A percentile compares a stretch with the other conserved stretches of the same genome.
Conservation (phyloP, 2,797 vertebrate species). For the Macroramphosus scolopax region DNA sequence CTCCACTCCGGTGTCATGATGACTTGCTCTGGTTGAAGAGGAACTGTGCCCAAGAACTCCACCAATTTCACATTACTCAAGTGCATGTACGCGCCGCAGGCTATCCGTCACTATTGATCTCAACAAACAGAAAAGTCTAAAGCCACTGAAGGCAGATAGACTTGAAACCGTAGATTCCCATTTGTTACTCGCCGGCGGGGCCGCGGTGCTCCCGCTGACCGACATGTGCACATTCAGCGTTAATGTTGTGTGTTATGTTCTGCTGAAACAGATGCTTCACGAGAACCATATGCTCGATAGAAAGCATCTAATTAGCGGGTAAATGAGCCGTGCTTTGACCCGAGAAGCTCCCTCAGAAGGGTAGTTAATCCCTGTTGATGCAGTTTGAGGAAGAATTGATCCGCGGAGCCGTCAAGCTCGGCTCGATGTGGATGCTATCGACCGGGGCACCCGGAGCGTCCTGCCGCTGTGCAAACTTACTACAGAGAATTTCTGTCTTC, state of each 20-base stretch:
- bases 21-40: constrained; percentile 39
- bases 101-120: constrained; percentile 32
- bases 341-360: constrained; percentile 51
- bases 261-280: constrained; percentile 56
- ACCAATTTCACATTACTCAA: constrained; percentile 39
- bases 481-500: constrained; percentile 9
- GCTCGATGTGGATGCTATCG: constrained; percentile 59
- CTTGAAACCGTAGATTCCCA: constrained; percentile 31
- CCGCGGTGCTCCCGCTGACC: constrained; percentile 32
- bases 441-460: constrained; percentile 45
- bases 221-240: constrained; percentile 41
- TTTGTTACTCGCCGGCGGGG: constrained; percentile 32
- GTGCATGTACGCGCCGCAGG: constrained; percentile 25
- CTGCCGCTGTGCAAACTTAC: constrained; percentile 36
- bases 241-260: constrained; percentile 40
- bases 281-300: constrained; percentile 61
- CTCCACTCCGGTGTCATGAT: constrained; percentile 6
- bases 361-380: constrained; percentile 71
- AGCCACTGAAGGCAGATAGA: constrained; percentile 18
- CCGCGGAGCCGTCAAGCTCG: constrained; percentile 52
- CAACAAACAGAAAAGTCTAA: constrained; percentile 23
- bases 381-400: constrained; percentile 72
- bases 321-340: constrained; percentile 65
- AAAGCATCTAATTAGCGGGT: constrained; percentile 73
- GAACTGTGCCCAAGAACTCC: constrained; percentile 43